These are phyloP conservation scores for Morpho achilles DNA, from an alignment of 2,888 invertebrate genomes.

Conservation along the genomic window DNA sequence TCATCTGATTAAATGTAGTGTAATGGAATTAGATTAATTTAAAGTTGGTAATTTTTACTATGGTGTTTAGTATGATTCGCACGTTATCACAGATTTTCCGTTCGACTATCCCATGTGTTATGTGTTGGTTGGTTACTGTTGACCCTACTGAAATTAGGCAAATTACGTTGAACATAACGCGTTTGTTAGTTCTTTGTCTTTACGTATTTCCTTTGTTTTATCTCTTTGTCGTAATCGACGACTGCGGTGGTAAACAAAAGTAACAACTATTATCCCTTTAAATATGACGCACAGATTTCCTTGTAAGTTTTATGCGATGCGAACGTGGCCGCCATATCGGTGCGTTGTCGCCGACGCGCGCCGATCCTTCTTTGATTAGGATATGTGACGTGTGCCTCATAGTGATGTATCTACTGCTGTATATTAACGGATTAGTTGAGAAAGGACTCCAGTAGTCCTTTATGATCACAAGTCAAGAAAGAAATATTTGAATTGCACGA, in stretches of 20 bases:
- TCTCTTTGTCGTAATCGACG: conserved; percentile 22
- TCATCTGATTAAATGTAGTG: too few relatives aligned
- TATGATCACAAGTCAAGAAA: too few relatives aligned
- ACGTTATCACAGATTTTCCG: too few relatives aligned
- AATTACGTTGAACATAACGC: background rate
- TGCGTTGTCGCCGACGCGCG: conserved; percentile 39
- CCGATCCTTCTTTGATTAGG: conserved; percentile 40
- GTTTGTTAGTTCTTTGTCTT: background rate
- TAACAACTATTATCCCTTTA: conserved; percentile 23
- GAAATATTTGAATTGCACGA: too few relatives aligned
- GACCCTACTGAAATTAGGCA: too few relatives aligned
- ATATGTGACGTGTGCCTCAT: conserved; percentile 20
- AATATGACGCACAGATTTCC: conserved; percentile 31
- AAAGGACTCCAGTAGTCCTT: too few relatives aligned
- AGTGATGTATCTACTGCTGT: background rate
- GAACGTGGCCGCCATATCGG: conserved; percentile 39
- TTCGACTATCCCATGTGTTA: too few relatives aligned
- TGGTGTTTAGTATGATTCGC: too few relatives aligned
- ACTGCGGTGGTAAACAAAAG: conserved; percentile 21
- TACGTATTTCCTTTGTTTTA: conserved; percentile 13
- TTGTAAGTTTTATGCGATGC: conserved; percentile 33
- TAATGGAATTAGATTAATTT: too few relatives aligned
- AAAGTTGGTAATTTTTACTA: too few relatives aligned
- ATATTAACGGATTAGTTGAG: too few relatives aligned
- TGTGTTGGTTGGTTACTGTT: too few relatives aligned